A percentile compares a stretch with the other conserved stretches of the same genome.
These are phyloP conservation scores for Altica lythri DNA, from an alignment of 2,888 invertebrate genomes.

Conservation along the genomic window DNA sequence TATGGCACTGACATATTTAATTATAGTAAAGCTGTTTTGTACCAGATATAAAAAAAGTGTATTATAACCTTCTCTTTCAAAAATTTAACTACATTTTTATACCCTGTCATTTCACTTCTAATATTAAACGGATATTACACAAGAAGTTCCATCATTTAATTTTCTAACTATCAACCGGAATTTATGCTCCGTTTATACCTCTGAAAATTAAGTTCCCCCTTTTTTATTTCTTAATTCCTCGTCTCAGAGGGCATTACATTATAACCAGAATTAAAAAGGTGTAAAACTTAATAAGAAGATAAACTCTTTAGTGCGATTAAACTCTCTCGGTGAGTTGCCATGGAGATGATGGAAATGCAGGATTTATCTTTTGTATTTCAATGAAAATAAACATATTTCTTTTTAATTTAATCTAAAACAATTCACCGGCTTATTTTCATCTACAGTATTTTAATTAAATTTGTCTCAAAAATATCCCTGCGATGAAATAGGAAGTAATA, in stretches of 20 bases:
- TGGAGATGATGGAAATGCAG: not conserved
- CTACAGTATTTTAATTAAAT: too few species aligned
- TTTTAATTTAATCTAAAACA: not conserved
- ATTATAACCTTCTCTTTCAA: conserved; percentile 6
- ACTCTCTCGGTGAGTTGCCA: conserved; percentile 24
- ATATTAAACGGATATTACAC: conserved; percentile 15
- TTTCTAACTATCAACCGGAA: conserved; percentile 38
- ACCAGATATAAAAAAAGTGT: too few species aligned
- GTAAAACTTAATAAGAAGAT: conserved; percentile 47
- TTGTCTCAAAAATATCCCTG: not conserved
- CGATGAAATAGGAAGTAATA: too few species aligned
- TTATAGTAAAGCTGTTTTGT: too few species aligned
- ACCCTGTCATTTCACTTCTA: conserved; percentile 10
- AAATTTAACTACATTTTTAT: conserved; percentile 5
- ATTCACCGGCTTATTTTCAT: not conserved
- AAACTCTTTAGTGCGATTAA: conserved; percentile 37
- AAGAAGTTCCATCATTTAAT: conserved; percentile 40
- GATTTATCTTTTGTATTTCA: conserved; percentile 4
- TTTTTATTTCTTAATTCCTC: conserved; percentile 39
- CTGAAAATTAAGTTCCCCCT: conserved; percentile 35
- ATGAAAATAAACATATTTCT: conserved; percentile 7
- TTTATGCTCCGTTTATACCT: conserved; percentile 33
- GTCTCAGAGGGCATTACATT: conserved; percentile 40
- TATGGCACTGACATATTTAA: too few species aligned
- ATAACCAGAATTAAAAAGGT: conserved; percentile 47